These are phyloP conservation scores for Acomys russatus DNA, from an alignment of 2,797 vertebrate genomes.

Conservation along the genomic window DNA sequence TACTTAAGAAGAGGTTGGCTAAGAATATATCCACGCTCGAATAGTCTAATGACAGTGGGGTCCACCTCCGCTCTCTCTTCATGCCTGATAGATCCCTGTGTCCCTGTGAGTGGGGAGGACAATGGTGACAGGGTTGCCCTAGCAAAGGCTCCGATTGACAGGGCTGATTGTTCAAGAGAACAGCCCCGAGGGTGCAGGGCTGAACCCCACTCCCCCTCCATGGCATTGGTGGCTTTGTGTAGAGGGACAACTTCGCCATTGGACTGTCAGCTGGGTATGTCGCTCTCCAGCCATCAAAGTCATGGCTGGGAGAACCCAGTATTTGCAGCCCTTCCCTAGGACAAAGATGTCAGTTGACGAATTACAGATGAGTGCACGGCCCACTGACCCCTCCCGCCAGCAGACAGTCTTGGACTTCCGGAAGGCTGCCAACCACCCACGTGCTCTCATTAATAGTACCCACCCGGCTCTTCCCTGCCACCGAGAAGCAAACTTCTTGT, in stretches of 20 bases:
- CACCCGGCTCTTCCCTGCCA: not conserved
- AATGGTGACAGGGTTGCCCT: not conserved
- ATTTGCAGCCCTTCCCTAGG: not conserved
- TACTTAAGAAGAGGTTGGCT: not conserved
- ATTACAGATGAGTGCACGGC: not conserved
- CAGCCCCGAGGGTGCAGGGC: not conserved
- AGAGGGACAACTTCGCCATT: not conserved
- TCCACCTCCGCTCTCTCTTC: not conserved
- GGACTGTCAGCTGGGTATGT: not conserved
- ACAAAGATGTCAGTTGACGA: not conserved
- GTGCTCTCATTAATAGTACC: not conserved
- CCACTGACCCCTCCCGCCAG: not conserved
- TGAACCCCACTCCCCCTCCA: not conserved
- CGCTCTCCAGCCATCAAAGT: slow-evolving; percentile 14
- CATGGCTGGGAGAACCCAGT: not conserved
- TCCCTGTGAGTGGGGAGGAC: not conserved
- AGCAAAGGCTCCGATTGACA: not conserved
- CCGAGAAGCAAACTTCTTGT: not conserved
- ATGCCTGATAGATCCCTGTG: fast-evolving
- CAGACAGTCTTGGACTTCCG: slow-evolving; percentile 21
- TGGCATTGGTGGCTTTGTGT: not conserved
- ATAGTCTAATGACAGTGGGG: not conserved
- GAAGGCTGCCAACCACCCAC: not conserved
- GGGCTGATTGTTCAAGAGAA: not conserved
- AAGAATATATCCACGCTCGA: not conserved